Conservation (phyloP, 2,113 vertebrate species). For the Chionomys nivalis region DNA sequence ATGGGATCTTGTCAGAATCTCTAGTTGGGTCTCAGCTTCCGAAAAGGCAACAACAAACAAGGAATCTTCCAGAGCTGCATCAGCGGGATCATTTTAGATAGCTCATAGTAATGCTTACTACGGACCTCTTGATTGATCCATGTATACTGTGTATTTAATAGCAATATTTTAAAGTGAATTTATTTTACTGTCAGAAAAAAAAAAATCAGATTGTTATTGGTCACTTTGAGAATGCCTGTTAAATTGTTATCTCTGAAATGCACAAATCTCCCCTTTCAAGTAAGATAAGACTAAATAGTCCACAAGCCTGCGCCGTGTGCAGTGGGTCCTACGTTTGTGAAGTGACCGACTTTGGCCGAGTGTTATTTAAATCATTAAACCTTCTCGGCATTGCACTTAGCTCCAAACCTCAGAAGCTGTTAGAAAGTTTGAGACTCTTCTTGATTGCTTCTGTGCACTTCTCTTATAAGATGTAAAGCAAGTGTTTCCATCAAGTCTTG, state of each 20-base stretch:
- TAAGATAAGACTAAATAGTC: not conserved
- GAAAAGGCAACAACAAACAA: not conserved
- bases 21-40: not conserved
- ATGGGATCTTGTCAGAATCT: not conserved
- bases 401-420: not conserved
- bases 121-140: not conserved
- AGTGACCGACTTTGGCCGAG: not conserved
- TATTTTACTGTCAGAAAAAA: not conserved
- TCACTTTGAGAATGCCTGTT: not conserved
- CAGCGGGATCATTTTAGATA: not conserved
- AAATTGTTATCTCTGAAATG: not conserved
- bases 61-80: not conserved
- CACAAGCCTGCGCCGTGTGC: not conserved
- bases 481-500: not conserved
- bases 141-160: slow-evolving; percentile 26
- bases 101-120: not conserved
- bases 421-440: not conserved
- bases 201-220: not conserved
- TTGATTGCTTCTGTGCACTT: not conserved
- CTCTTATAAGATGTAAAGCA: not conserved
- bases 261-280: not conserved
- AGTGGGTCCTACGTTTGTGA: not conserved
- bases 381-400: not conserved
- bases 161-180: not conserved
- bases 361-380: not conserved